Base-by-base conservation (phyloP, 2,797 vertebrate genomes). In the Molossus molossus region DNA sequence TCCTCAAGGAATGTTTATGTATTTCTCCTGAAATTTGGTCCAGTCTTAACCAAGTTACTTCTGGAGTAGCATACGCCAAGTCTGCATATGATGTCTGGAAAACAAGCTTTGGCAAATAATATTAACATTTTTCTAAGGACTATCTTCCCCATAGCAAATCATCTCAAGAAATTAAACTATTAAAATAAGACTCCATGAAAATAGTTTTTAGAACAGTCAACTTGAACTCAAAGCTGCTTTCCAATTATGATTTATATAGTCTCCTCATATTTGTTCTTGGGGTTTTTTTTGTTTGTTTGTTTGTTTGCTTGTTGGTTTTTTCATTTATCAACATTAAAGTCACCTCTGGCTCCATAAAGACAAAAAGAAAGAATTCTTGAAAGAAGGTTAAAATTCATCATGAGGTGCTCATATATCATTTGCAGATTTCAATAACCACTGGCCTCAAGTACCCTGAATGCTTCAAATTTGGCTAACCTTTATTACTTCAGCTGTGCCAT, bases 1-100 rank as follows among this genome's bases (percentile, higher is more conserved):
- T 90, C 80, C 72, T 85, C 33, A 55, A 75, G 57, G 20, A 94
- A 75, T 37, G 5, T 85, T 57, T 85, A 21, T 70, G 13, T 76
- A 90, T 84, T 87, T 91, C 48, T 88, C n/a, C 33, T 57, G 29
- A 9, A 90, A 80, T 18, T 70, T 75, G 50, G 29, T 1, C 27
- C 18, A 58, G 17, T 76, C 95, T 88, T 87, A 65, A 70, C 40
- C 92, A 27, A 87, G 57, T 77, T 94, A 9, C 8, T 94, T 86
- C 27, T 83, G 18, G 48, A 84, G 27, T 58, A 62, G 17, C 40
- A 62, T 62, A 23, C 69, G 9, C 6, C 37, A 70, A 73, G 10
- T 75, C 50, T 73, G 15, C 4, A 29, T 53, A 91, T 0, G 3
- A 76, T 76, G 20, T 85, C 5, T 81, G 8, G 60, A 69, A 87